These are phyloP conservation scores for Odontothrips loti DNA, from an alignment of 2,888 invertebrate species.

Conservation along the genomic window DNA sequence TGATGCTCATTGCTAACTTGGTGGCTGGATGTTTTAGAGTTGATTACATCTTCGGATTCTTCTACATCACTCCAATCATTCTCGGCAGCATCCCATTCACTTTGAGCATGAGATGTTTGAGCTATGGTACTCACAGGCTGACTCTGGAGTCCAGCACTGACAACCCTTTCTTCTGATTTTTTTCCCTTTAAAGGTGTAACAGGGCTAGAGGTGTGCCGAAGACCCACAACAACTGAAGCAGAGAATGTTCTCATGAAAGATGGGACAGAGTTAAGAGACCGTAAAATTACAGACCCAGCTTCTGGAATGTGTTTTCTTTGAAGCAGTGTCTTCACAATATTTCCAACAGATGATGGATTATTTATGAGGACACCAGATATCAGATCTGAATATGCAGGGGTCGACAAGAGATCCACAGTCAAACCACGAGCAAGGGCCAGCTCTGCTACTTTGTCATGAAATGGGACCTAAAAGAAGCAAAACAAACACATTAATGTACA, in stretches of 20 bases:
- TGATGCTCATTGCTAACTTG: not conserved
- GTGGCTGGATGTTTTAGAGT: too few relatives aligned
- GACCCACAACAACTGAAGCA: not conserved
- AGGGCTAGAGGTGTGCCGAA: not conserved
- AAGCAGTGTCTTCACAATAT: not conserved
- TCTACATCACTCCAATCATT: conserved; percentile 10
- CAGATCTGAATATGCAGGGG: not conserved
- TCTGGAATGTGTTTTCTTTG: not conserved
- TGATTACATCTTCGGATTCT: not conserved
- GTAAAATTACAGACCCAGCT: not conserved
- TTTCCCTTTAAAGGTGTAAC: not conserved
- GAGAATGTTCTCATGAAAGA: not conserved
- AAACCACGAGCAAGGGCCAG: not conserved
- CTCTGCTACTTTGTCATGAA: not conserved
- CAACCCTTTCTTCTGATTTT: not conserved
- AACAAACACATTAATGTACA: not conserved
- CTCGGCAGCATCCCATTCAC: not conserved
- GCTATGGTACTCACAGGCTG: not conserved
- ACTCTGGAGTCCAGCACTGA: too few relatives aligned
- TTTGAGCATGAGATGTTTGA: not conserved
- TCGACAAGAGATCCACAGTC: not conserved
- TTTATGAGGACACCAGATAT: not conserved
- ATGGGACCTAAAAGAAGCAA: not conserved
- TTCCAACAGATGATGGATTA: not conserved
- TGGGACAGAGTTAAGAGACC: not conserved